A percentile compares a stretch with the other conserved stretches of the same genome.
Evolutionary conservation across 2,113 vertebrate genomes (phyloP).

Genomic region (Morphnarchus princeps): DNA sequence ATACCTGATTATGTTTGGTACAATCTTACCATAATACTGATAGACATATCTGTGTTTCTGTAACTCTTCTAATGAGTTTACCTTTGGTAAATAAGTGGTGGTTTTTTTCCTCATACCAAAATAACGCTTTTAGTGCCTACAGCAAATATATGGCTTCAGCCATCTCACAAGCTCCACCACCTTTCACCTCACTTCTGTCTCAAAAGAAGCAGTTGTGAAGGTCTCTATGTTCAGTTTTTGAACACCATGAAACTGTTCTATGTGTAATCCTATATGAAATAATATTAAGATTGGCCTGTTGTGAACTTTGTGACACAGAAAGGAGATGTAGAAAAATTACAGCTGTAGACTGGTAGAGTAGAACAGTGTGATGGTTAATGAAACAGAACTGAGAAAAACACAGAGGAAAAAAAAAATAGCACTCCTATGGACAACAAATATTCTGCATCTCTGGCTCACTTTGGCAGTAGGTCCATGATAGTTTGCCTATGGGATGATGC

Average conservation of each 20-base stretch:
- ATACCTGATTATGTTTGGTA: neutral
- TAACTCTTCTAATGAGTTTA: conserved; percentile 1
- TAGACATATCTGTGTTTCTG: neutral
- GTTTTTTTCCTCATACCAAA: neutral
- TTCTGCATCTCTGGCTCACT: neutral
- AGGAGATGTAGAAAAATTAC: neutral
- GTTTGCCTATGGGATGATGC: neutral
- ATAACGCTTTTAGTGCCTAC: neutral
- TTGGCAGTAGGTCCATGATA: neutral
- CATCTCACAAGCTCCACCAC: neutral
- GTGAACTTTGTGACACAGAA: neutral
- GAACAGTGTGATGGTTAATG: neutral
- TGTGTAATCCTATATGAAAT: neutral
- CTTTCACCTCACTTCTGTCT: neutral
- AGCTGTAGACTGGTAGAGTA: neutral
- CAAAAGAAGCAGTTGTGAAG: neutral
- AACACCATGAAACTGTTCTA: neutral
- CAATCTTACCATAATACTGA: neutral
- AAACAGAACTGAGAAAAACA: neutral
- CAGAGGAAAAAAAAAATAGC: neutral
- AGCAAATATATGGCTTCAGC: neutral
- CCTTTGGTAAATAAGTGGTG: neutral
- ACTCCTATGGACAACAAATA: neutral
- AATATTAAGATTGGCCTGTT: neutral
- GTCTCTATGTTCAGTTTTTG: neutral